phyloP scores from a whole-genome alignment of 2,113 vertebrate species.

The Otocyon megalotis region DNA sequence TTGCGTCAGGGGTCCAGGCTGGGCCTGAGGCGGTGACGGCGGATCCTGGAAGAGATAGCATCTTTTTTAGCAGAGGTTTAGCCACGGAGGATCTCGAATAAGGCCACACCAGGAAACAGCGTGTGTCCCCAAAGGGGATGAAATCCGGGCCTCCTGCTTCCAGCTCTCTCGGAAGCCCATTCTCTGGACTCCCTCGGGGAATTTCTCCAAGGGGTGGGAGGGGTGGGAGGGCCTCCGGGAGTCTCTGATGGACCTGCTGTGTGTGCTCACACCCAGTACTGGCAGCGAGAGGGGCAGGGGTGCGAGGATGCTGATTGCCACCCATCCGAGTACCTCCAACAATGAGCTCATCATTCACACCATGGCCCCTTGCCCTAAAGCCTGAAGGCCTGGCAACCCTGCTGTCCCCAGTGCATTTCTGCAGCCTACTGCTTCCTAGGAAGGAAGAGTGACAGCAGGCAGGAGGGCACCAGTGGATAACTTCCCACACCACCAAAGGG shows the following conservation, averaged over 20 bases:
- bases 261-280: background rate
- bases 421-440: background rate
- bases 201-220: background rate
- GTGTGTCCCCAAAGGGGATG: background rate
- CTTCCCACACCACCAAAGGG: background rate
- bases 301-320: background rate
- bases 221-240: background rate
- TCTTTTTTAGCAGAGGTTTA: slow-evolving; percentile 33
- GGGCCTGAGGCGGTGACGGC: background rate
- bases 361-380: background rate
- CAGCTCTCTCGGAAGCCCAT: background rate
- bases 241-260: background rate
- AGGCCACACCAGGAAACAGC: background rate
- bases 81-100: background rate
- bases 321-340: background rate
- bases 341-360: background rate
- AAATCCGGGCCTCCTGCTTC: background rate
- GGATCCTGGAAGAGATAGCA: background rate
- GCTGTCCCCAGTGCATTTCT: background rate
- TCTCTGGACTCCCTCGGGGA: background rate
- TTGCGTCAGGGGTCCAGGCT: background rate
- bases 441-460: background rate
- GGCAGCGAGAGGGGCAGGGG: background rate
- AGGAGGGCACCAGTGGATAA: background rate
- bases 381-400: background rate